phyloP scores from a whole-genome alignment of 2,113 vertebrate genomes.

The Picathartes gymnocephalus region DNA sequence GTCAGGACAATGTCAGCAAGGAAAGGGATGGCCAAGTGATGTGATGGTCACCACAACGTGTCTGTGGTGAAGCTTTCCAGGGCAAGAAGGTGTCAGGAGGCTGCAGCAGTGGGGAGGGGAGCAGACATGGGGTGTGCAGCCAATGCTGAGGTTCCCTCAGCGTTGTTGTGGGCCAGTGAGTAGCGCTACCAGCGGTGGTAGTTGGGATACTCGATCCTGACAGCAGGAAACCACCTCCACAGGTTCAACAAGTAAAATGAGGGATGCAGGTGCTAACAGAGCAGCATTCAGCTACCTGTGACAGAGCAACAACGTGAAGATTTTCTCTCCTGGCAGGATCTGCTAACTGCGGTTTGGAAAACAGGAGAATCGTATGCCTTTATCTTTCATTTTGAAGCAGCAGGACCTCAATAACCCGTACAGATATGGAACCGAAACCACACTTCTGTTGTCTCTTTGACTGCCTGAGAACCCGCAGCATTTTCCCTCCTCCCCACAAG shows the following conservation, averaged over 20 bases:
- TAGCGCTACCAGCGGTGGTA: accelerated
- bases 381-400: neutral
- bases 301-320: neutral
- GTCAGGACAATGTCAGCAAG: neutral
- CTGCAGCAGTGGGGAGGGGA: neutral
- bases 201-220: neutral
- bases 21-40: neutral
- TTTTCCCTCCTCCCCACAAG: neutral
- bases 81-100: neutral
- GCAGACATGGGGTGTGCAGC: neutral
- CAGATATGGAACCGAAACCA: neutral
- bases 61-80: neutral
- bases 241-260: neutral
- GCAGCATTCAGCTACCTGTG: neutral
- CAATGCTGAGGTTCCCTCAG: neutral
- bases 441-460: accelerated
- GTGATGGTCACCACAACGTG: neutral
- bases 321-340: neutral
- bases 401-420: neutral
- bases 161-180: neutral
- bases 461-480: accelerated
- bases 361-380: neutral
- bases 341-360: constrained; percentile 11
- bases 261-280: neutral
- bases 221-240: neutral